Evolutionary conservation across 2,113 vertebrate genomes (phyloP).

Genomic region (Petrocephalus zakoni): DNA sequence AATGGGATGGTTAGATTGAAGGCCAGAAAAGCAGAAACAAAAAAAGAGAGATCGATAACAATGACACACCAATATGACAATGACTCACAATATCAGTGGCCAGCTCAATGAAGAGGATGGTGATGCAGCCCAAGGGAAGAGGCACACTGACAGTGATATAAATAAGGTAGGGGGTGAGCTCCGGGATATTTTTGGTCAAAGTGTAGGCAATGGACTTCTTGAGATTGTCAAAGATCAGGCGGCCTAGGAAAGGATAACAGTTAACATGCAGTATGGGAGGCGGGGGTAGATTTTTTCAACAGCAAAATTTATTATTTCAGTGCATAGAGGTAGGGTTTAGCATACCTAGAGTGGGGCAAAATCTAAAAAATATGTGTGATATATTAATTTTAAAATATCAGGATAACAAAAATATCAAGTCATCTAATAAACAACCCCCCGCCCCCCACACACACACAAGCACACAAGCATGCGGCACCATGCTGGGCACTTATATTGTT

Average conservation of each 20-base stretch:
- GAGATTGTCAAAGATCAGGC: constrained; percentile 80
- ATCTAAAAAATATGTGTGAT: neutral
- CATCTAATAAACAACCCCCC: neutral
- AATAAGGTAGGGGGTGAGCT: constrained; percentile 76
- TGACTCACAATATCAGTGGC: constrained; percentile 77
- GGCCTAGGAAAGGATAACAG: constrained; percentile 49
- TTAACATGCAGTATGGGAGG: neutral
- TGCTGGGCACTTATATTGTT: too few relatives aligned
- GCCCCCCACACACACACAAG: neutral
- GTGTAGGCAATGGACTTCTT: constrained; percentile 84
- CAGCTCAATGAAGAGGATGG: constrained; percentile 82
- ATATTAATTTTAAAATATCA: neutral
- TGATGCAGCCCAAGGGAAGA: constrained; percentile 77
- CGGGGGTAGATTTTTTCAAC: neutral
- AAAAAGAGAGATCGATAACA: neutral
- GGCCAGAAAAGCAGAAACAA: neutral
- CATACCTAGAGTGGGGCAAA: neutral
- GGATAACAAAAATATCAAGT: neutral
- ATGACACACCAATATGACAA: too few relatives aligned
- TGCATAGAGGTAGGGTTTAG: neutral
- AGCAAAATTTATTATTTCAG: neutral
- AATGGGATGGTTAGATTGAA: neutral
- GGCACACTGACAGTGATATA: constrained; percentile 80
- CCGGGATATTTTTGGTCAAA: constrained; percentile 78
- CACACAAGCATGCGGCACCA: neutral